Evolutionary conservation across 1,140 invertebrate genomes (phyloP), one percentile per base, ranked within the genome.

Genomic region (Bombus affinis): DNA sequence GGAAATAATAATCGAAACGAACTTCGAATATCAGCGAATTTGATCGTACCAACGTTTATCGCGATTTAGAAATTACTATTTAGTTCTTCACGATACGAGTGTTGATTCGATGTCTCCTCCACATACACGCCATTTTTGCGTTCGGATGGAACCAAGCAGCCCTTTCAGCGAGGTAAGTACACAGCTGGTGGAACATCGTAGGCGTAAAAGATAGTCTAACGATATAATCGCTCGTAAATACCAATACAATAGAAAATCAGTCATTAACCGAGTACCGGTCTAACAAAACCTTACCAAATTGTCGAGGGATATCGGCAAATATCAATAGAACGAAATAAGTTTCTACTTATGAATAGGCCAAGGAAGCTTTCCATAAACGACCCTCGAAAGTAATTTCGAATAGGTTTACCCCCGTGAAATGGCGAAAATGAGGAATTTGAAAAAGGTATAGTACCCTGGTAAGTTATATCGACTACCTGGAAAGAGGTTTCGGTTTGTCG

Each of bases 61-160:
- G 2, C 35, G 53, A n/a, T 15, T 39, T 4, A n/a, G 28, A 44
- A 78, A 42, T 32, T 18, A 32, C 1, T 28, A 42, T 35, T 18
- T 1, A 32, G 8, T 28, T 53, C 0, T 53, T 32, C 3, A 1
- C 8, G 25, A n/a, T 6, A 57, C 28, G 8, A n/a, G 32, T 22
- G 47, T 25, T 42, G 4, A 39, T 83, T 12, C 42, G 8, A 53
- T 35, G 37, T 35, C 81, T 57, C 22, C 15, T 22, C 4, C 35
- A 39, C 22, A 3, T 28, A 37, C 39, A 32, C 77, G 83, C 83
- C 83, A 85, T 85, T 80, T 85, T 85, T 80, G 4, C 76, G 68
- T 85, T 32, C 76, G 42, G 4, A 5, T 22, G n/a, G n/a, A 62
- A 42, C 10, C 47, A 35, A 28, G 53, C 74, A 62, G 15, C 18